Evolutionary conservation across 2,888 invertebrate genomes (phyloP).

Genomic region (Conus canariensis): DNA sequence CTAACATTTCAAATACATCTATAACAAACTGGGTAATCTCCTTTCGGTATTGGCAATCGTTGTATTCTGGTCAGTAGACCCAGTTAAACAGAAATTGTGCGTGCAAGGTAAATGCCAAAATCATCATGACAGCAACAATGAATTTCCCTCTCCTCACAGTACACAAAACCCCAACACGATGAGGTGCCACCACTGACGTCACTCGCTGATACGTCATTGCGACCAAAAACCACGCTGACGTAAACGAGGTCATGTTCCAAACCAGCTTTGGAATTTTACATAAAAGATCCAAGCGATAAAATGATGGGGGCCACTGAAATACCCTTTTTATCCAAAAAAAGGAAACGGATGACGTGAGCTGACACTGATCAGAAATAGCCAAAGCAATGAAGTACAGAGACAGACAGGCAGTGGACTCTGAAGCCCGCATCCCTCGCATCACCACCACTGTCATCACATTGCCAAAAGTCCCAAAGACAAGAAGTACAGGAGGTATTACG

Average conservation of each 20-base stretch:
- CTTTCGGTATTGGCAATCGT: background rate
- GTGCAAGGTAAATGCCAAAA: background rate
- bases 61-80: background rate
- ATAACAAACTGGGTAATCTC: background rate
- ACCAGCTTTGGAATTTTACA: background rate
- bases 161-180: background rate
- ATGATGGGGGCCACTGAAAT: background rate
- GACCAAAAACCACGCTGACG: slow-evolving; percentile 16
- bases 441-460: slow-evolving; percentile 14
- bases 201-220: slow-evolving; percentile 20
- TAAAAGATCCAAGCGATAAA: background rate
- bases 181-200: slow-evolving; percentile 10
- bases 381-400: background rate
- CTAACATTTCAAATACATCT: background rate
- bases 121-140: background rate
- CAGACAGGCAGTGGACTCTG: slow-evolving; percentile 8
- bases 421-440: slow-evolving; percentile 12
- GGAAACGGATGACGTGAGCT: background rate
- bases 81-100: background rate
- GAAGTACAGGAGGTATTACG: background rate
- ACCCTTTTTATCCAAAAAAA: background rate
- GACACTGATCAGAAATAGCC: background rate
- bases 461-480: background rate
- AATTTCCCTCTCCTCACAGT: background rate
- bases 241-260: background rate